These are phyloP conservation scores for Pantherophis guttatus DNA, from an alignment of 2,113 vertebrate species.

Conservation along the genomic window DNA sequence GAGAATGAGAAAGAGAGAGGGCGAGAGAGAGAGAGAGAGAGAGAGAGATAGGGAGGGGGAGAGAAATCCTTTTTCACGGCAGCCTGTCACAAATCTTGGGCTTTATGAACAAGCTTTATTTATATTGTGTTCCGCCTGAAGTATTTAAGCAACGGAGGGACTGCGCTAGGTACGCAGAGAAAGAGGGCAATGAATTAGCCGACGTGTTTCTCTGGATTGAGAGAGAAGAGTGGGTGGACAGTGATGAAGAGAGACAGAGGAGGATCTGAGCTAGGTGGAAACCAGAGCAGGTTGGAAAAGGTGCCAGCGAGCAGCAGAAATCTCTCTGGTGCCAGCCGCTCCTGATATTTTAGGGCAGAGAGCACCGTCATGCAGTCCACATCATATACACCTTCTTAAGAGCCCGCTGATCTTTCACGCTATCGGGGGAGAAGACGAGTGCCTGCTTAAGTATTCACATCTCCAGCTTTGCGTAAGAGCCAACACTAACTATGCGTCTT, in stretches of 20 bases:
- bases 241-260: background rate
- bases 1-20: no score
- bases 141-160: background rate
- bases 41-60: background rate
- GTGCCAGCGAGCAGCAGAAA: background rate
- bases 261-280: background rate
- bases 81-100: background rate
- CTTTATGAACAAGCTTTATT: background rate
- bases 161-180: background rate
- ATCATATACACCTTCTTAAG: background rate
- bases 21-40: no score
- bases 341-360: background rate
- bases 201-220: background rate
- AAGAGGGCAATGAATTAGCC: background rate
- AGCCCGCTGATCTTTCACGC: slow-evolving; percentile 16
- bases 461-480: background rate
- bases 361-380: background rate
- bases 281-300: background rate
- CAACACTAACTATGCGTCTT: background rate
- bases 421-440: background rate
- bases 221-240: background rate
- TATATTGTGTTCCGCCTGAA: background rate
- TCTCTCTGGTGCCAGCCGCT: background rate
- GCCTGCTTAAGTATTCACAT: background rate
- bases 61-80: background rate